Percentiles rank a stretch among this genome's conserved stretches.
phyloP scores from a whole-genome alignment of 2,888 invertebrate species.

The Nomada goodeniana region DNA sequence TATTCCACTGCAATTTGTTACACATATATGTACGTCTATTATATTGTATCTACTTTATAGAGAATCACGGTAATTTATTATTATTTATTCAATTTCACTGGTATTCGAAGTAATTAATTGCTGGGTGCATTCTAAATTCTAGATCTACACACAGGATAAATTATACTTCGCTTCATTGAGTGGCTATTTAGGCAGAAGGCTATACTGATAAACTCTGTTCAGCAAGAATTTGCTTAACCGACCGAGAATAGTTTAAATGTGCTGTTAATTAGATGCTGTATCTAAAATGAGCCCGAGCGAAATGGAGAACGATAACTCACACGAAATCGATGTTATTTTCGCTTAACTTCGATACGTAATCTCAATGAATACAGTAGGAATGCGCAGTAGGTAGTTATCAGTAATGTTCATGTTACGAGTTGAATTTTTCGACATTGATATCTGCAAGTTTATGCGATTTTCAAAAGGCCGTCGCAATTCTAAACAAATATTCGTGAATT shows the following conservation, averaged over 20 bases:
- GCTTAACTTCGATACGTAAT: neutral
- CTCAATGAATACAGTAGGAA: neutral
- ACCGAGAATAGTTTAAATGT: constrained; percentile 32
- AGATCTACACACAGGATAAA: constrained; percentile 9
- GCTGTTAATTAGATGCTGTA: constrained; percentile 37
- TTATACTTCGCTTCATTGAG: constrained; percentile 21
- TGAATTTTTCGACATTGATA: neutral
- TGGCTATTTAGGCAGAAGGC: constrained; percentile 35
- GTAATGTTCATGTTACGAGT: neutral
- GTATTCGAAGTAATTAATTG: constrained; percentile 25
- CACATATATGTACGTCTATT: too few species aligned
- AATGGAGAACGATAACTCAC: constrained; percentile 23
- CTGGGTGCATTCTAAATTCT: neutral
- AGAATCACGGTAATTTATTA: too few species aligned
- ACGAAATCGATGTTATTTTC: neutral
- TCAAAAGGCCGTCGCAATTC: too few species aligned
- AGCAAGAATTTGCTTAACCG: constrained; percentile 36
- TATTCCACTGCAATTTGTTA: too few species aligned
- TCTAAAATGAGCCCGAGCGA: constrained; percentile 10
- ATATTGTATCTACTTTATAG: too few species aligned
- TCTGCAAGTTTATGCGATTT: neutral
- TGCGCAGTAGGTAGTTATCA: neutral
- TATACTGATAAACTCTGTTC: constrained; percentile 41
- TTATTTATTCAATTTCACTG: neutral
- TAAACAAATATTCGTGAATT: too few species aligned